These are phyloP conservation scores for Nomada fucata DNA, from an alignment of 2,888 invertebrate species.

Conservation along the genomic window DNA sequence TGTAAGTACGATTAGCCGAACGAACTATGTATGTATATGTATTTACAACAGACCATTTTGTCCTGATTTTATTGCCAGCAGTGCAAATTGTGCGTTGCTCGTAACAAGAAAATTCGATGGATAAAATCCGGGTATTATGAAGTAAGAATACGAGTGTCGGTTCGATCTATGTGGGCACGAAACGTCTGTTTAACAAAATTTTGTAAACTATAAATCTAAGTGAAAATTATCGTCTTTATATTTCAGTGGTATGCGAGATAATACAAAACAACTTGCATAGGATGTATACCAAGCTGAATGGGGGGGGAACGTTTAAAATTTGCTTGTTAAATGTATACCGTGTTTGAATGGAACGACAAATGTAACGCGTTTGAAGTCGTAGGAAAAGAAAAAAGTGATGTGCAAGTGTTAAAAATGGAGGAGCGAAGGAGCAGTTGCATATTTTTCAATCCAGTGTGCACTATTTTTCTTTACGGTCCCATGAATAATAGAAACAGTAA, in stretches of 20 bases:
- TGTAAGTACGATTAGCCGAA: slow-evolving; percentile 3
- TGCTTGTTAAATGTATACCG: not conserved
- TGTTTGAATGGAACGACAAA: not conserved
- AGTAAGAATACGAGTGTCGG: not conserved
- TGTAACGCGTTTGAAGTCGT: not conserved
- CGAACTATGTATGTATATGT: not conserved
- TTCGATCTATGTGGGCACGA: not conserved
- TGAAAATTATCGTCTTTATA: not conserved
- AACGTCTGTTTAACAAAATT: not conserved
- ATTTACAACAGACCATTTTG: not conserved
- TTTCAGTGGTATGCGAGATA: not conserved
- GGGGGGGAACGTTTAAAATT: not conserved
- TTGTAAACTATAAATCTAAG: not conserved
- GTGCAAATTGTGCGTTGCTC: not conserved
- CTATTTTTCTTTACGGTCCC: not conserved
- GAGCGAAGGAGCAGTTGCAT: not conserved
- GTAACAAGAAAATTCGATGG: not conserved
- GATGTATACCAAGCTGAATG: not conserved
- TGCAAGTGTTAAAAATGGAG: not conserved
- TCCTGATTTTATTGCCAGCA: not conserved
- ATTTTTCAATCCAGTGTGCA: not conserved
- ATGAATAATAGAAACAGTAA: not conserved
- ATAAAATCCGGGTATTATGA: not conserved
- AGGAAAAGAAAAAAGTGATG: not conserved
- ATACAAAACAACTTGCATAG: not conserved